Conservation (phyloP, 92 coral and sea anemone genomes). For the Siderastrea siderea region DNA sequence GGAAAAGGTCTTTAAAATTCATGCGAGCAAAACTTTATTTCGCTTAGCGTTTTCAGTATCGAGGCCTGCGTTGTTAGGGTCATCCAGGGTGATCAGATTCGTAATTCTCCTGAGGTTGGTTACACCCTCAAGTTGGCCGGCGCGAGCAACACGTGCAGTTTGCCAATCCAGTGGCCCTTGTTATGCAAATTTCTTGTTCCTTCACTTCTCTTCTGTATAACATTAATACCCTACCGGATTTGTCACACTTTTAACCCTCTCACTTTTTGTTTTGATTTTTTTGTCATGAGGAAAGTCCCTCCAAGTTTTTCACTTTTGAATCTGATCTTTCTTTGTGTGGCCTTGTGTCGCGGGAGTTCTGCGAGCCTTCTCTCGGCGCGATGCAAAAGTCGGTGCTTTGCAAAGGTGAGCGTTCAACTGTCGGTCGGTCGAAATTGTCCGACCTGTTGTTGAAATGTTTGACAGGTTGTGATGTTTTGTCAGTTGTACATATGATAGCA, state of each 20-base stretch:
- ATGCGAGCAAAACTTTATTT: too few species aligned
- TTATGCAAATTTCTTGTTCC: conserved; percentile 5
- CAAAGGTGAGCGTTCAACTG: conserved; percentile 29
- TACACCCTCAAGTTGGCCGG: conserved; percentile 17
- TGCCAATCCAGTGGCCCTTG: neutral
- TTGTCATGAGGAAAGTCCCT: neutral
- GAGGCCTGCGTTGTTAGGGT: neutral
- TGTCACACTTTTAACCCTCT: neutral
- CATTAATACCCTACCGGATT: neutral
- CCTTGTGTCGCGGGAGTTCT: too few species aligned
- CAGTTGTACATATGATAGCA: neutral
- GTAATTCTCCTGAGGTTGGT: neutral
- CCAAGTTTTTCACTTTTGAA: neutral
- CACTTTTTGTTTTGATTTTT: neutral
- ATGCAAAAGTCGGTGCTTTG: conserved; percentile 32
- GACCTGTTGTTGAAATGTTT: conserved; percentile 25
- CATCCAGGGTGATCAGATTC: neutral
- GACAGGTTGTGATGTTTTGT: conserved; percentile 35
- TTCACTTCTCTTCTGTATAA: neutral
- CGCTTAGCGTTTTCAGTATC: neutral
- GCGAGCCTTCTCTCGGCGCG: conserved; percentile 22
- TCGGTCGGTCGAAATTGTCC: neutral
- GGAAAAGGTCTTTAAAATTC: too few species aligned
- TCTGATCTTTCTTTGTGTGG: neutral
- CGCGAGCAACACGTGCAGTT: conserved; percentile 20